These are phyloP conservation scores for Triplophysa tibetana DNA, from an alignment of 2,113 vertebrate genomes.

Conservation along the genomic window DNA sequence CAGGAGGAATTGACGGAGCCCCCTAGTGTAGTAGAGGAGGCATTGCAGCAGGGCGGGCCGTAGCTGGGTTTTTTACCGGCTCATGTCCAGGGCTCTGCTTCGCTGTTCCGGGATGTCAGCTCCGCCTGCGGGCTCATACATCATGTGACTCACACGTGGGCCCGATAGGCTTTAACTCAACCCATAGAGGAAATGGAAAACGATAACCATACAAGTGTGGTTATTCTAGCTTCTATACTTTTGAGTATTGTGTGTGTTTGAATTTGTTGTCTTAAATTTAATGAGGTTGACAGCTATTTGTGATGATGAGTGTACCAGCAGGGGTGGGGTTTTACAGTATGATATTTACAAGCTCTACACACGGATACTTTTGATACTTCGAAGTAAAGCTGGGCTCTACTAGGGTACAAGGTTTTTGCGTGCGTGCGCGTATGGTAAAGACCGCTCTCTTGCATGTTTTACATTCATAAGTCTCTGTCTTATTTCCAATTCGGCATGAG, in stretches of 20 bases:
- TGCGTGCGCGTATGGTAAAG: constrained; percentile 31
- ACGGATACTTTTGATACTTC: constrained; percentile 55
- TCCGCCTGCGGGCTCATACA: constrained; percentile 12
- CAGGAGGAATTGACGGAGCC: background rate
- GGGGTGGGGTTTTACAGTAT: constrained; percentile 19
- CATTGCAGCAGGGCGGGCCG: constrained; percentile 12
- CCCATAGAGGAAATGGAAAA: constrained; percentile 53
- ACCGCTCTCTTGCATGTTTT: constrained; percentile 58
- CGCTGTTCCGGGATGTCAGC: constrained; percentile 36
- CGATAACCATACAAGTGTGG: constrained; percentile 29
- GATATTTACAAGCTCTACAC: constrained; percentile 3
- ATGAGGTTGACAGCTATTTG: constrained; percentile 2
- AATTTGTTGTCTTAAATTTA: constrained; percentile 54
- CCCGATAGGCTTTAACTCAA: constrained; percentile 79
- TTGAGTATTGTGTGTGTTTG: constrained; percentile 60
- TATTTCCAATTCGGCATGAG: constrained; percentile 57
- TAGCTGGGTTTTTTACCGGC: constrained; percentile 38
- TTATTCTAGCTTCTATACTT: constrained; percentile 47
- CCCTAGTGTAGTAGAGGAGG: constrained; percentile 24
- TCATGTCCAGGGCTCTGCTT: constrained; percentile 28
- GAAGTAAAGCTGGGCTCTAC: constrained; percentile 43
- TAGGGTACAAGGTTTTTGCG: constrained; percentile 13
- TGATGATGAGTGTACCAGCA: constrained; percentile 13
- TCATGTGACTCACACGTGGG: constrained; percentile 66
- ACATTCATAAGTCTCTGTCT: constrained; percentile 49